Evolutionary conservation across 2,888 invertebrate species (phyloP), one percentile per base, ranked within the genome.

Genomic region (Tetramorium bicarinatum): DNA sequence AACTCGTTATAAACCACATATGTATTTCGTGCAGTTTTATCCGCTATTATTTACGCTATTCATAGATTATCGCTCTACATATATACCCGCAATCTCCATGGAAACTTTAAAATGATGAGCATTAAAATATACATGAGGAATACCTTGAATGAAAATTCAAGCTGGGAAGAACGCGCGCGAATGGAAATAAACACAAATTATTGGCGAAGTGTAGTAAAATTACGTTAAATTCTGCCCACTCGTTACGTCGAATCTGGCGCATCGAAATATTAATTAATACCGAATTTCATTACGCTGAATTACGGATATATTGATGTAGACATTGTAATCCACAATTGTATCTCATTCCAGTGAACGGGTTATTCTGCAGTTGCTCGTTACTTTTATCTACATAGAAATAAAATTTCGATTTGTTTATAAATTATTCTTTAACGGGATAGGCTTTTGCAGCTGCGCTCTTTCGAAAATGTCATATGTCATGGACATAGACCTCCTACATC

Each of bases 241-340:
- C 47, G 25, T 52, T 15, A 34, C 18, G 4, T 18, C 18, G 59
- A 69, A n/a, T 59, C 34, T 59, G 59, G 18, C n/a, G 13, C 8
- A 56, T 13, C 56, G 25, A 49, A 49, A 71, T 77, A 41, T 71
- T 71, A 80, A 80, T 72, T 80, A 71, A 80, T 38, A 61, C 25
- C n/a, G n/a, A 59, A 71, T 80, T 80, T 80, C 59, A 72, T 80
- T 18, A 38, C 21, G 25, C 25, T 25, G 29, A 25, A 52, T 66
- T 56, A 52, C 25, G 77, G 49, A 67, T 38, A 59, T 49, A 77
- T 62, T 72, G 66, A 52, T 76, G 21, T 47, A 66, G n/a, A 47
- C 52, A 62, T 7, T 21, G 8, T 38, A 47, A 47, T 66, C 66
- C 59, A 59, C 59, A 59, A 34, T 79, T 21, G 38, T 21, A 71